Percentiles rank a stretch among this genome's conserved stretches.
Conservation (phyloP, 1,140 invertebrate genomes). For the Caenorhabditis elegans region DNA sequence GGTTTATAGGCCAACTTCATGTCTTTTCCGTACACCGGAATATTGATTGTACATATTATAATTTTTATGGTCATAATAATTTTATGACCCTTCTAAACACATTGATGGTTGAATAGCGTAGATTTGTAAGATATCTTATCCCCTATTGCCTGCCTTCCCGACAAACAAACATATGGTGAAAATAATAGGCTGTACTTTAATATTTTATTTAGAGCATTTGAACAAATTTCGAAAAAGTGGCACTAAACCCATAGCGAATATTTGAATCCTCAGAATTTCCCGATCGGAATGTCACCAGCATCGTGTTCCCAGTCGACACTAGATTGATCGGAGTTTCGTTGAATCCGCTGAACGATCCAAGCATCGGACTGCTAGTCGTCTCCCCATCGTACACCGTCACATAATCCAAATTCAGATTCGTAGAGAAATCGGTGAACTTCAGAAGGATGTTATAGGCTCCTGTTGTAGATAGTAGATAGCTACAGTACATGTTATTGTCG, state of each 20-base stretch:
- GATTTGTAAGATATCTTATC: no score
- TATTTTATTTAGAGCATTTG: no score
- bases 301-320: background rate
- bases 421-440: background rate
- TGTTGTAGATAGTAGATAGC: background rate
- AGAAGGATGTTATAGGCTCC: background rate
- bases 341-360: background rate
- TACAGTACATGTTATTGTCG: background rate
- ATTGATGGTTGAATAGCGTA: no score
- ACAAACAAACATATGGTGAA: no score
- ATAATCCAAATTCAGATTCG: background rate
- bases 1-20: no score
- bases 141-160: no score
- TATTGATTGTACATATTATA: no score
- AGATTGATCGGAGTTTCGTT: background rate
- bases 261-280: background rate
- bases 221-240: background rate
- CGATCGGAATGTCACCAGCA: background rate
- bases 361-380: background rate
- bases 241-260: background rate
- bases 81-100: no score
- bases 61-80: no score
- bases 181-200: no score
- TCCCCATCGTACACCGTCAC: background rate
- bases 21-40: no score